Evolutionary conservation across 2,888 invertebrate species (phyloP), one percentile per base, ranked within the genome.

Genomic region (Salpingus planirostris): DNA sequence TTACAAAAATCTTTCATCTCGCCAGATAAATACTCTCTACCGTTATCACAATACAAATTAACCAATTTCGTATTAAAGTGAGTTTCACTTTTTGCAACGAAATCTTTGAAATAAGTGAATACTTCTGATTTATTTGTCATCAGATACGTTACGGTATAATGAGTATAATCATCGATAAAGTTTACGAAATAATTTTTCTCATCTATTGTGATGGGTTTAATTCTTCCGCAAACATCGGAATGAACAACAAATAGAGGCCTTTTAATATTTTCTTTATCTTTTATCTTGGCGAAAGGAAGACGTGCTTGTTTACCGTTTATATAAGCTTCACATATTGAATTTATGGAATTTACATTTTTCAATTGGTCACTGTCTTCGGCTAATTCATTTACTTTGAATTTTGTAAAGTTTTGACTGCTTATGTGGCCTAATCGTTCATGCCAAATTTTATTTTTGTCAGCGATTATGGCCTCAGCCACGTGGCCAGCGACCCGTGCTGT

Each of bases 61-160:
- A n/a, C n/a, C n/a, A n/a, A n/a, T n/a, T n/a, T n/a, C n/a, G n/a
- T n/a, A n/a, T n/a, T n/a, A n/a, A n/a, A 21, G 33, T 41, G 33
- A 12, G 36, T 21, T 27, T 40, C 29, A 21, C 31, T 29, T 37
- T 42, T 42, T 15, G 30, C 29, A 15, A 37, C 27, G 37, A 21
- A 42, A 27, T 41, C 33, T 33, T 33, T 5, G 24, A 41, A 41
- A n/a, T 15, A 15, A 11, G 14, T 11, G 21, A 33, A 36, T 2
- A 42, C 36, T n/a, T 41, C 39, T 8, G 40, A 42, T 36, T 42
- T 40, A 24, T 41, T 26, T 4, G 36, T 36, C n/a, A 41, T 11
- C n/a, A n/a, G n/a, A n/a, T n/a, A n/a, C n/a, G n/a, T n/a, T n/a
- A n/a, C n/a, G n/a, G n/a, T n/a, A n/a, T n/a, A n/a, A n/a, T n/a